Percentiles rank a stretch among this genome's conserved stretches.
These are phyloP conservation scores for Alouatta palliata DNA, from an alignment of 2,113 vertebrate species.

Conservation along the genomic window DNA sequence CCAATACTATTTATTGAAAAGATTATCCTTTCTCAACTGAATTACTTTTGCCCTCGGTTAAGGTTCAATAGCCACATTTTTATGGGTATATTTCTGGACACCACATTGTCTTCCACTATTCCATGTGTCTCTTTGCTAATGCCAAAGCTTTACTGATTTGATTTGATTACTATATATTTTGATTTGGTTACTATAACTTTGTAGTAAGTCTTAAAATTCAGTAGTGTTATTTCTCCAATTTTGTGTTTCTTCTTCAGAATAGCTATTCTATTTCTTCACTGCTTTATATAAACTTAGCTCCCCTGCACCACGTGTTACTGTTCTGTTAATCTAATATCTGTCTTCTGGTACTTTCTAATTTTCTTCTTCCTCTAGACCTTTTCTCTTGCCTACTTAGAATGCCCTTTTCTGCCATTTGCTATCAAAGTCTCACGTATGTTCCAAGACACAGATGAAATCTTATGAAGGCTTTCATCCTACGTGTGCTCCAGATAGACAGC, in stretches of 20 bases:
- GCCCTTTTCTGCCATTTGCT: background rate
- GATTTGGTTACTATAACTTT: background rate
- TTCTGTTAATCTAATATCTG: background rate
- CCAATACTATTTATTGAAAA: background rate
- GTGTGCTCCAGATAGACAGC: background rate
- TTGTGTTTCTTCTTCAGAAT: background rate
- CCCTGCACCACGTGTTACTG: rapidly evolving
- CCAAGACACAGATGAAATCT: background rate
- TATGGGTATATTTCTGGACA: background rate
- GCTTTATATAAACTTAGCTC: background rate
- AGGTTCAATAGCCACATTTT: background rate
- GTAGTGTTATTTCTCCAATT: background rate
- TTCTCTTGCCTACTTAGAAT: background rate
- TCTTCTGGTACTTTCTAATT: background rate
- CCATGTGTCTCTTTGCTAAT: background rate
- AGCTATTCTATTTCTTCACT: background rate
- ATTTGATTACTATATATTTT: background rate
- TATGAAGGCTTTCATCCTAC: background rate
- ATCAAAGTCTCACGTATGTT: background rate
- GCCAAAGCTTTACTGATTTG: background rate
- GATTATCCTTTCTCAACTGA: background rate
- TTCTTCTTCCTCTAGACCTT: background rate
- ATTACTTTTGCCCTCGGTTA: background rate
- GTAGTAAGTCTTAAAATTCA: background rate
- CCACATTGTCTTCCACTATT: background rate